Evolutionary conservation across 2,797 vertebrate genomes (phyloP).

Genomic region (Anisognathus igniventris): DNA sequence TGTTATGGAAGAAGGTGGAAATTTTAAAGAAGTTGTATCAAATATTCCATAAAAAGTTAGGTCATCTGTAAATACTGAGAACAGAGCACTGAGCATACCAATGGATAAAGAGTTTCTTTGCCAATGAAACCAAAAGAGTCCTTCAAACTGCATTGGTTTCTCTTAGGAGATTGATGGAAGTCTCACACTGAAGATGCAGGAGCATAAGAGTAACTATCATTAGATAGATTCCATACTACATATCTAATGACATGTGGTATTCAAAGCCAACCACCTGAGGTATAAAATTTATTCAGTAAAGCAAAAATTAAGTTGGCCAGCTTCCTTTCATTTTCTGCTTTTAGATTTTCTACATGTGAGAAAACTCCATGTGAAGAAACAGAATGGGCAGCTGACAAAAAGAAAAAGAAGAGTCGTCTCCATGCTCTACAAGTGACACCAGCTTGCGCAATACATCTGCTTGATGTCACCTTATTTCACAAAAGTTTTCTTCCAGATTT

Average conservation of each 20-base stretch:
- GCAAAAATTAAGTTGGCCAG: neutral
- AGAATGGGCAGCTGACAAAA: neutral
- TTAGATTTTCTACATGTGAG: neutral
- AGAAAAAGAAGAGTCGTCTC: neutral
- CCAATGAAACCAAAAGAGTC: neutral
- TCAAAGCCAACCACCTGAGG: neutral
- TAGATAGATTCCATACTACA: neutral
- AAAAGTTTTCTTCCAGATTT: neutral
- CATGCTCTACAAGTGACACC: neutral
- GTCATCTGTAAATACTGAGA: neutral
- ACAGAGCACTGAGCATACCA: neutral
- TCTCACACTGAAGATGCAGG: neutral
- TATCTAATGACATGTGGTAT: neutral
- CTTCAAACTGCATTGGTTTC: neutral
- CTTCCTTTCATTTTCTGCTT: conserved; percentile 43
- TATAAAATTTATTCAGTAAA: neutral
- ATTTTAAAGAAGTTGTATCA: neutral
- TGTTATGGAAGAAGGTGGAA: neutral
- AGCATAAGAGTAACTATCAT: neutral
- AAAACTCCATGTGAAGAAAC: neutral
- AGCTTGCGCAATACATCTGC: neutral
- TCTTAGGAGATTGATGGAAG: neutral
- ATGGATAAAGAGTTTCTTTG: neutral
- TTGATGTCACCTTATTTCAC: neutral
- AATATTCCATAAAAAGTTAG: neutral